Evolutionary conservation across 2,797 vertebrate genomes (phyloP), one percentile per base, ranked within the genome.

Genomic region (Gallinago nigripennis): DNA sequence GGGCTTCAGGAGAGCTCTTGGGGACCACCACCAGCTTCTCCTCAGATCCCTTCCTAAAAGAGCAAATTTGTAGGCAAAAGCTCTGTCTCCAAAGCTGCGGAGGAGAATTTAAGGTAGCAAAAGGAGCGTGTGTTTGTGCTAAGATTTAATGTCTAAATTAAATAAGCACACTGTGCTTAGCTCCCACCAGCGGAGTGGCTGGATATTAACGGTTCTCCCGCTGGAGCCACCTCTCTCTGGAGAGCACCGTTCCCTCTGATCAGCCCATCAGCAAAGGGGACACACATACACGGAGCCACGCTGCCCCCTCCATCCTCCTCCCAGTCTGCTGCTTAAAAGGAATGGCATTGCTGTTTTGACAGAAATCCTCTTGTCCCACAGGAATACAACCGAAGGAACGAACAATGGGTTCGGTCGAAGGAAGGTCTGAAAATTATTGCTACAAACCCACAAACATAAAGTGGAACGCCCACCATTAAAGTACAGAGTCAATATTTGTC

Each of bases 131-230:
- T 78, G 64, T 71, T 94, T 64, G 82, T 13, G 48, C 60, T 48
- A 75, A 93, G 90, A 92, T 93, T 69, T 88, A 92, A 88, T 3
- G 25, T 48, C 81, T 73, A 90, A 90, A 93, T 95, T 85, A 87
- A 91, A 11, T 37, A 81, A 86, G 70, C 51, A 66, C 66, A 43
- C 66, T 23, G 0, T 21, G 77, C 76, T 83, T 18, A 39, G 83
- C 85, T 94, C 56, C 82, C 61, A 54, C 65, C 15, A 63, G 4
- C 54, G n/a, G 70, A 66, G 50, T 2, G 4, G 79, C 43, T 64
- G 82, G 88, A 33, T 75, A 53, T 48, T 56, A 78, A 89, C 9
- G 64, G 68, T 71, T 56, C 58, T 91, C 61, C 91, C 1, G 4
- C 37, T 45, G 25, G 79, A 92, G 78, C 79, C 28, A 64, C n/a